phyloP scores from a whole-genome alignment of 2,888 invertebrate genomes.

The Marasmarcha lunaedactyla region DNA sequence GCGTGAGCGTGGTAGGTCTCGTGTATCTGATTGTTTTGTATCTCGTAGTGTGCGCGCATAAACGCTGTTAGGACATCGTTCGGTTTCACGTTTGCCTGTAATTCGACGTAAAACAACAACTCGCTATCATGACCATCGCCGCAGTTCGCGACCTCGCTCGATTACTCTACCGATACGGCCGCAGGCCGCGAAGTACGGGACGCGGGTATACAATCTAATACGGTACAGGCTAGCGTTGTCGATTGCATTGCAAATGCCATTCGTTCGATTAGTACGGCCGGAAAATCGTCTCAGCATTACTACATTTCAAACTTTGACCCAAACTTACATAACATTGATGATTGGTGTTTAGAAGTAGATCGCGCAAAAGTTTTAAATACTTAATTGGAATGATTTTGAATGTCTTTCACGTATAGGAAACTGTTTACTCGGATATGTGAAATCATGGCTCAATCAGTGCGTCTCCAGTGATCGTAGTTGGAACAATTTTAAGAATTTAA shows the following conservation, averaged over 20 bases:
- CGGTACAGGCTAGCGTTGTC: too few species aligned
- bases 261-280: too few species aligned
- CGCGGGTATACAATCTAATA: background rate
- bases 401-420: background rate
- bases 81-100: background rate
- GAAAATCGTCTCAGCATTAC: too few species aligned
- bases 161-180: background rate
- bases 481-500: background rate
- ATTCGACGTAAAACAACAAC: background rate
- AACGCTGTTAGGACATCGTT: background rate
- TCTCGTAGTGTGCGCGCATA: background rate
- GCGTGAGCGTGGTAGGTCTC: background rate
- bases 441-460: background rate
- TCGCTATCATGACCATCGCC: background rate
- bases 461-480: background rate
- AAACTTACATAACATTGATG: background rate
- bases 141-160: background rate
- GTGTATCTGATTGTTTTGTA: background rate
- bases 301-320: too few species aligned
- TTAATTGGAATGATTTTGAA: background rate
- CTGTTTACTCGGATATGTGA: background rate
- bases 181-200: background rate
- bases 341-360: constrained; percentile 2
- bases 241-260: background rate
- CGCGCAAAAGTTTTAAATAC: constrained; percentile 2